Evolutionary conservation across 1,140 invertebrate genomes (phyloP), one percentile per base, ranked within the genome.

Genomic region (Drosophila kepulauana): DNA sequence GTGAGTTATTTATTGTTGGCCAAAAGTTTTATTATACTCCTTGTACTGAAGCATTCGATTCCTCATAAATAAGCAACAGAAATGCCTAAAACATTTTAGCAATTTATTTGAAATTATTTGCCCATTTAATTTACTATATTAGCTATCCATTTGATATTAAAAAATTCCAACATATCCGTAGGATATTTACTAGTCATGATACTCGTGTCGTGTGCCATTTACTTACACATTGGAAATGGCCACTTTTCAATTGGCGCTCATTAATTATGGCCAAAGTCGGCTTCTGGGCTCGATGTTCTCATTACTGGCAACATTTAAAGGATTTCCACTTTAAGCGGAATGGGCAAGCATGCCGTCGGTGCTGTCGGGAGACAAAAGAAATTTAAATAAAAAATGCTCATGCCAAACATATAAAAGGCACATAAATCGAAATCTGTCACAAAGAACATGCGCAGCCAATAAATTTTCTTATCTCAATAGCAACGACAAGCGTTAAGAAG

Each of bases 401-500:
- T 64, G 68, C 67, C 64, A 69, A 52, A 76, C 71, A 68, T 63
- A 75, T 78, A 81, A 89, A 89, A 89, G 75, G 85, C 85, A 89
- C 85, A 89, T 89, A 89, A 89, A 89, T 89, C 85, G 85, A 89
- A 89, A 89, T 89, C 85, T 89, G 85, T 89, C 85, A 89, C 86
- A 89, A 90, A 89, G 86, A 89, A 89, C 85, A 89, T 89, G 85
- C 85, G 85, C 85, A 89, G 81, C 85, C 85, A 89, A 89, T 89
- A 89, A 89, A 89, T 89, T 89, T 89, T 78, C 85, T 89, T 89
- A 89, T 89, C 85, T 89, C 85, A 89, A 89, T 89, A 89, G 85
- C 85, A 89, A 78, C 85, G 85, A 89, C 86, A 89, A 89, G 84
- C 79, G 81, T 72, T 77, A 90, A 89, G 84, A 61, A 89, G 71